phyloP scores from a whole-genome alignment of 2,797 vertebrate species.

The Iguana delicatissima region DNA sequence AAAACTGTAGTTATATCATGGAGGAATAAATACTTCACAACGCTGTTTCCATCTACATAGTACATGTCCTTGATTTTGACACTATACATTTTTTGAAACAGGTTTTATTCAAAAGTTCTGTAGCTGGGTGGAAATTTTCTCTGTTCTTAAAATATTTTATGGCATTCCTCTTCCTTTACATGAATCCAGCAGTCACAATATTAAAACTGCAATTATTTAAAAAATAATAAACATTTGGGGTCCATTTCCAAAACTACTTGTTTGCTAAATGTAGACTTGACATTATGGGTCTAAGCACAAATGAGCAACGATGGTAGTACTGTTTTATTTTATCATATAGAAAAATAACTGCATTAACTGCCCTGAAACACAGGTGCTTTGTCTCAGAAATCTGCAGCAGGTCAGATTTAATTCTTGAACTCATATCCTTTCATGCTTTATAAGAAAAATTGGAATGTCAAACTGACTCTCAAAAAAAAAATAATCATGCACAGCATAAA shows the following conservation, averaged over 20 bases:
- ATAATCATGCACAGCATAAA: not conserved
- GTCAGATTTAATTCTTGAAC: conserved; percentile 1
- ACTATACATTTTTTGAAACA: not conserved
- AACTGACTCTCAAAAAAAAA: conserved; percentile 9
- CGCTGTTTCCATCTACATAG: not conserved
- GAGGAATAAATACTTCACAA: not conserved
- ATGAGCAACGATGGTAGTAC: not conserved
- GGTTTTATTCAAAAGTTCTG: not conserved
- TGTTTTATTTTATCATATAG: conserved; percentile 5
- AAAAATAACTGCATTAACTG: not conserved
- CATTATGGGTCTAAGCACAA: not conserved
- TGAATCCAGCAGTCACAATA: not conserved
- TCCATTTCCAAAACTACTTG: not conserved
- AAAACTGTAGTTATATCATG: not conserved
- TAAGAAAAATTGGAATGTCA: conserved; percentile 24
- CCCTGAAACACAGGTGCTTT: not conserved
- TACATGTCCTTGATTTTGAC: not conserved
- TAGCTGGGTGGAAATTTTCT: not conserved
- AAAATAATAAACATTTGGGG: not conserved
- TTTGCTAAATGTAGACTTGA: not conserved
- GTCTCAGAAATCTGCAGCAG: conserved; percentile 1
- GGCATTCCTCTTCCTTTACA: too few species aligned
- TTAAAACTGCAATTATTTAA: not conserved
- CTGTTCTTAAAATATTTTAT: not conserved
- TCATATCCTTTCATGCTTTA: not conserved